Evolutionary conservation across 2,113 vertebrate genomes (phyloP), one percentile per base, ranked within the genome.

Genomic region (Emydocephalus ijimae): DNA sequence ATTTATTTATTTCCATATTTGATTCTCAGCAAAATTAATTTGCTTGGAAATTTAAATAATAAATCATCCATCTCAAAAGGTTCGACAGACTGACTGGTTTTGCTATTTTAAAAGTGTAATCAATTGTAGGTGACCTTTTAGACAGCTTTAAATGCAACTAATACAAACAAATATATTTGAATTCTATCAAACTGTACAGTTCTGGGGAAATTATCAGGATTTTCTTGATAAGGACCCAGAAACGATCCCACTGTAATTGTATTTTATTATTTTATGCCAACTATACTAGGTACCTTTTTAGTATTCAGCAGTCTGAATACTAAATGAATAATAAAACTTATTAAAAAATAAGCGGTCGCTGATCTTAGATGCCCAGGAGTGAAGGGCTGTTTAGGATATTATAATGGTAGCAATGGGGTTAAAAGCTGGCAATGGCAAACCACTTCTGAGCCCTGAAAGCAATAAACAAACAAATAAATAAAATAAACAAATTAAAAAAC

Each of bases 231-330:
- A 69, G 0, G 94, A 55, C n/a, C 24, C 26, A 74, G 48, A 54
- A 90, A 21, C 5, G 81, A n/a, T 50, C 15, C 29, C 26, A n/a
- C 52, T 54, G 48, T 24, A 74, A 54, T n/a, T 81, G 21, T 50
- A 52, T 89, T 86, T 61, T 61, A 64, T 74, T 90, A 74, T 90
- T 54, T 90, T 90, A 74, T 24, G n/a, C 39, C 69, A 90, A 39
- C 2, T 56, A 9, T 24, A 39, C 26, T 18, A 21, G 29, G 48
- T 29, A 7, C 54, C 39, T 6, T 89, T 89, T 24, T 45, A 57
- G 88, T 34, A n/a, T 59, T 14, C 24, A 89, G 14, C 24, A 61
- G 3, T 26, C 29, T 34, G 14, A 15, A 45, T 45, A n/a, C 21
- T 34, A 39, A 88, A 56, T 88, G 56, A 87, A 52, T 87, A 87